Base-by-base conservation (phyloP, 2,113 vertebrate species). In the Callochromis pleurospilus region DNA sequence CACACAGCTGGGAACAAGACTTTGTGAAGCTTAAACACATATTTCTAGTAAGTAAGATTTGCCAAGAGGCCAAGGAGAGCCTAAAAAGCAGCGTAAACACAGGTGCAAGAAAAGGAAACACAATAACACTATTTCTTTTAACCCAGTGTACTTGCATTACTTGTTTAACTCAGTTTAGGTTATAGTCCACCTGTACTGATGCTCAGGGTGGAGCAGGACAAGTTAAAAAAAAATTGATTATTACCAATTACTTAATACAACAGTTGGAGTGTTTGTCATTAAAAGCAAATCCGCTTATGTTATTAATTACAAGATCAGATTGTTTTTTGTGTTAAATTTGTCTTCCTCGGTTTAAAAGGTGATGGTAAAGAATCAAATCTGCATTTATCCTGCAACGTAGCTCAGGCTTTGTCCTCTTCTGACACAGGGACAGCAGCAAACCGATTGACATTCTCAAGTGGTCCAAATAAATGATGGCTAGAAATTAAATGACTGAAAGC, bases 361-460 rank as follows among this genome's bases (percentile, higher is more conserved):
- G 2, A 47, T 21, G 19, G 19, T 81, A 85, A 86, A 86, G 6
- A 42, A 65, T 42, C 8, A 26, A 79, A 47, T 68, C 80, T 83
- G 81, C 38, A 14, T 80, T 60, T 82, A 42, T 87, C 80, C 36
- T 62, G 7, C 33, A 5, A 19, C 3, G 1, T 40, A 73, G 86
- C 73, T 31, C 15, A 5, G 31, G 40, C 70, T 62, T 80, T 84
- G 79, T 88, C 58, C 58, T 85, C 73, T 58, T 73, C 33, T 10
- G 54, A 90, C 38, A 36, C 60, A 12, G 80, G 88, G 88, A 86
- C 49, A n/a, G 9, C 8, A 29, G 55, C 62, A 89, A 90, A 86
- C 91, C 80, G 84, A 94, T 93, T 91, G 93, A 73, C 86, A 80
- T 91, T 90, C 87, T 91, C 83, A 85, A 88, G 92, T 90, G 65